Conservation (phyloP, 2,888 invertebrate species). For the Acronicta alni region DNA sequence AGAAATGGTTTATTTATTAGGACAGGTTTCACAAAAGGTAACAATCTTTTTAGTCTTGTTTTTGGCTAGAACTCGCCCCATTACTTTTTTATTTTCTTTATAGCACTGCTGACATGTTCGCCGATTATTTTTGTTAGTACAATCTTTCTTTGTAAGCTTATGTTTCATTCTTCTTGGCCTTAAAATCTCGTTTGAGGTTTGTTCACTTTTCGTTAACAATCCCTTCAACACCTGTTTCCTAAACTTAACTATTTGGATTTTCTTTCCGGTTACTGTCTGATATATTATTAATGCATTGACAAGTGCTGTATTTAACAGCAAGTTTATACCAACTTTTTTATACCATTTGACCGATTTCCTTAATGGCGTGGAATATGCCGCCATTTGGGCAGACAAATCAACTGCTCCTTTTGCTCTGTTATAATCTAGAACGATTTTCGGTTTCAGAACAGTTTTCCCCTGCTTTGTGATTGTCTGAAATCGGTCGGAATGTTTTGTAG, state of each 20-base stretch:
- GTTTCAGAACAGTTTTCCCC: not conserved
- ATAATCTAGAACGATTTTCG: not conserved
- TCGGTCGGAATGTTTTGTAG: not conserved
- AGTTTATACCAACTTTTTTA: slow-evolving; percentile 52
- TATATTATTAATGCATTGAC: slow-evolving; percentile 45
- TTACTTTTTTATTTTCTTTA: slow-evolving; percentile 24
- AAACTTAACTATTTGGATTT: slow-evolving; percentile 18
- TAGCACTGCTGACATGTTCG: slow-evolving; percentile 40
- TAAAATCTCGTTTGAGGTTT: not conserved
- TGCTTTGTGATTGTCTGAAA: not conserved
- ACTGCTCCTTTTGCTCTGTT: slow-evolving; percentile 40
- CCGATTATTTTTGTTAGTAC: slow-evolving; percentile 26
- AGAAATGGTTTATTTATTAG: slow-evolving; percentile 37
- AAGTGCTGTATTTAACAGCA: slow-evolving; percentile 45
- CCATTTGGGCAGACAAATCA: slow-evolving; percentile 50
- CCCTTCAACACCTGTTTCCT: slow-evolving; percentile 10
- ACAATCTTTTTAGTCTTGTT: slow-evolving; percentile 38
- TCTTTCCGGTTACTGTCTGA: slow-evolving; percentile 16
- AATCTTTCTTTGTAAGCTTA: slow-evolving; percentile 26
- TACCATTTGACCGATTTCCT: slow-evolving; percentile 53
- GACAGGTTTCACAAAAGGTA: slow-evolving; percentile 46
- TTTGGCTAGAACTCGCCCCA: slow-evolving; percentile 31
- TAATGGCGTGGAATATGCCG: slow-evolving; percentile 49
- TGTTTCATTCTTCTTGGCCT: slow-evolving; percentile 35
- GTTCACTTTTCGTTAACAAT: not conserved